These are phyloP conservation scores for Nymphalis io DNA, from an alignment of 1,140 invertebrate species.

Conservation along the genomic window DNA sequence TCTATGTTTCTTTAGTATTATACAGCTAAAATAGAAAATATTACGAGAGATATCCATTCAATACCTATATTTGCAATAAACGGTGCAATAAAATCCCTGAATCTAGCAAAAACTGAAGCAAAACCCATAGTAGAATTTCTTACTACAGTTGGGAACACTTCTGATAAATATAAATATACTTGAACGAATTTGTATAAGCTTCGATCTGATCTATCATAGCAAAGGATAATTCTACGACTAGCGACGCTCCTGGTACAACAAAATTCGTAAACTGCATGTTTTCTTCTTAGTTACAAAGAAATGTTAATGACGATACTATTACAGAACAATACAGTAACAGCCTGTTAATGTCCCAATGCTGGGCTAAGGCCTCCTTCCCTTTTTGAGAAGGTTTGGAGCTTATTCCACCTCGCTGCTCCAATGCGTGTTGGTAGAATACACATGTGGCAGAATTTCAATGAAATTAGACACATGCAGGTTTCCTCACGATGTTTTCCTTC, in stretches of 20 bases:
- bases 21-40: conserved; percentile 62
- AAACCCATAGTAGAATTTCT: conserved; percentile 85
- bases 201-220: conserved; percentile 84
- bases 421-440: too few relatives aligned
- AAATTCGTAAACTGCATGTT: conserved; percentile 56
- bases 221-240: conserved; percentile 58
- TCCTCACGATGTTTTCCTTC: too few relatives aligned
- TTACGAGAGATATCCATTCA: conserved; percentile 61
- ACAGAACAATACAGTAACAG: too few relatives aligned
- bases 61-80: conserved; percentile 82
- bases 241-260: conserved; percentile 49
- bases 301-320: too few relatives aligned
- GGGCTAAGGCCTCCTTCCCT: too few relatives aligned
- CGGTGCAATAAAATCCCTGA: conserved; percentile 86
- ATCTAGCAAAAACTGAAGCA: conserved; percentile 82
- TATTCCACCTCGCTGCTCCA: too few relatives aligned
- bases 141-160: conserved; percentile 86
- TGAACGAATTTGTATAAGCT: conserved; percentile 82
- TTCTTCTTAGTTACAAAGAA: conserved; percentile 84
- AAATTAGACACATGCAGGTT: too few relatives aligned
- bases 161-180: conserved; percentile 84
- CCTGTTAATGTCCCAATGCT: too few relatives aligned
- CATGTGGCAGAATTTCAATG: too few relatives aligned
- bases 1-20: too few relatives aligned
- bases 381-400: too few relatives aligned